Percentiles rank a stretch among this genome's conserved stretches.
Evolutionary conservation across 2,888 invertebrate species (phyloP).

Genomic region (Eupithecia exiguata): DNA sequence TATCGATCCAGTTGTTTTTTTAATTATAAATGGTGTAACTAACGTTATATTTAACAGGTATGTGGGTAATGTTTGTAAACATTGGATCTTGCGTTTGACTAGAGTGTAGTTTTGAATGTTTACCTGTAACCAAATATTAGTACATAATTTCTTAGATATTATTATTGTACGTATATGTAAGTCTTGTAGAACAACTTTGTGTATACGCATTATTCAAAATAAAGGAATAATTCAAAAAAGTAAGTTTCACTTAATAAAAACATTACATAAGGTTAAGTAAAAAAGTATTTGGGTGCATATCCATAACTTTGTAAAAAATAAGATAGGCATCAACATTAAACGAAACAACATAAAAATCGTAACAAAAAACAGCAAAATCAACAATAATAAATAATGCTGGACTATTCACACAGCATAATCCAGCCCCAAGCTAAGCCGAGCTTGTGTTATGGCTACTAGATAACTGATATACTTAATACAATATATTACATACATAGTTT

Average conservation of each 20-base stretch:
- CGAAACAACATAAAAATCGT: background rate
- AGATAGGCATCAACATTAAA: too few relatives aligned
- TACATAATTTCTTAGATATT: background rate
- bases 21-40: too few relatives aligned
- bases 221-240: background rate
- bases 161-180: background rate
- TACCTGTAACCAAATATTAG: background rate
- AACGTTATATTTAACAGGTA: too few relatives aligned
- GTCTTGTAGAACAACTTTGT: background rate
- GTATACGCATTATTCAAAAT: background rate
- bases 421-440: too few relatives aligned
- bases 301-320: too few relatives aligned
- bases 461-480: too few relatives aligned
- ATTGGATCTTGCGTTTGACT: background rate
- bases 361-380: background rate
- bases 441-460: too few relatives aligned
- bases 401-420: too few relatives aligned
- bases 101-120: background rate
- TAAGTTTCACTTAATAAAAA: background rate
- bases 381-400: background rate
- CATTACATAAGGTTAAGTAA: background rate
- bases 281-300: too few relatives aligned
- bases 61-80: background rate
- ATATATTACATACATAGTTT: too few relatives aligned
- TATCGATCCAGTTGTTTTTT: too few relatives aligned